Evolutionary conservation across 1,140 invertebrate genomes (phyloP), one percentile per base, ranked within the genome.

Genomic region (Drosophila paulistorum): DNA sequence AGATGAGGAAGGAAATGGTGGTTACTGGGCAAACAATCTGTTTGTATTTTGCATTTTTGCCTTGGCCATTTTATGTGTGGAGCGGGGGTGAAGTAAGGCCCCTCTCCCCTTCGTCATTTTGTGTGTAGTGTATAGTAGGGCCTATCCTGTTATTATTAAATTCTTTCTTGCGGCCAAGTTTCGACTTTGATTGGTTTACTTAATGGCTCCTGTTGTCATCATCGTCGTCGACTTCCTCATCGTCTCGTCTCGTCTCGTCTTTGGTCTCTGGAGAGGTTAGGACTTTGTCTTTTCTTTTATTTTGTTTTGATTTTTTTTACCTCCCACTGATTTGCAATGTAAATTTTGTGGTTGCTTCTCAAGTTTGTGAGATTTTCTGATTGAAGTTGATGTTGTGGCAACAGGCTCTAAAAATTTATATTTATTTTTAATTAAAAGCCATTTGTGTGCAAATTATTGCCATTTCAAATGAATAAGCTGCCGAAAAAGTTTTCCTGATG

Each of bases 401-500:
- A 51, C 45, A 51, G 14, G 13, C 6, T 60, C 7, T 74, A 76
- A 73, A 76, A 71, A 39, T 55, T 67, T 71, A 62, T 86, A 86
- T 86, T 83, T 86, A 83, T 83, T 86, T 87, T 87, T 86, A 87
- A 86, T 87, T 86, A 83, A 87, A 86, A 87, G 66, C 55, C 67
- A 86, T 79, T 85, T 86, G 68, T 58, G 57, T 35, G 65, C 74
- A 79, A 81, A 86, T 85, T 79, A 87, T 71, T 51, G 61, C 63
- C 77, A 67, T 69, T 76, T 64, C 23, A 57, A 20, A 20, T 59
- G 81, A 85, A 71, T 77, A 62, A 51, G 20, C 11, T 7, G n/a
- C 9, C 35, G 35, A 37, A 14, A 37, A 14, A 51, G 45, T 51
- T 51, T 23, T 23, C 17, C 42, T 17, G 14, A 23, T 35, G 14